Percentiles rank a stretch among this genome's conserved stretches.
Conservation (phyloP, 2,797 vertebrate genomes). For the Cryptoblepharus egeriae region DNA sequence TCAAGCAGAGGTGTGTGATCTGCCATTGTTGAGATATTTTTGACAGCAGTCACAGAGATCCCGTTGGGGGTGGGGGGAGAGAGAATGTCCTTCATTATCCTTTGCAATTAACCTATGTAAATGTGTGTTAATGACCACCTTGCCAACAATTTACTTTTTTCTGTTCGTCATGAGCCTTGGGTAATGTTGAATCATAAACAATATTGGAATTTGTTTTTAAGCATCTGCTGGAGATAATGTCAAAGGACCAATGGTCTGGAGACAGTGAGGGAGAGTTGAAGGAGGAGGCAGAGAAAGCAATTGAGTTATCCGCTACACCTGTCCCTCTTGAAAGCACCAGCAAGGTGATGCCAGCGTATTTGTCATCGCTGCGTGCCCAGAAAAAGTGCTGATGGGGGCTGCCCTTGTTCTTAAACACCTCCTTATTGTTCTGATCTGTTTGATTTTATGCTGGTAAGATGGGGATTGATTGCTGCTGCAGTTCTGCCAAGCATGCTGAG, state of each 20-base stretch:
- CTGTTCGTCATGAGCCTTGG: neutral
- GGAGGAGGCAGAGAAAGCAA: neutral
- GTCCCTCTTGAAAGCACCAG: neutral
- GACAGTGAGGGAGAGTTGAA: neutral
- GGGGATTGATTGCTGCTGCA: constrained; percentile 54
- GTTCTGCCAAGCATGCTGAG: constrained; percentile 41
- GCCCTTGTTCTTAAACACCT: constrained; percentile 52
- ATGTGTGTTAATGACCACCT: constrained; percentile 53
- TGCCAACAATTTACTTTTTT: constrained; percentile 35
- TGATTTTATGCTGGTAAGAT: constrained; percentile 46
- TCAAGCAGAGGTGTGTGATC: constrained; percentile 18
- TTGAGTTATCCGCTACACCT: neutral
- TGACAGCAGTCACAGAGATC: constrained; percentile 19
- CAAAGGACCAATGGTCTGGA: neutral
- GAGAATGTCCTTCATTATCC: constrained; percentile 31
- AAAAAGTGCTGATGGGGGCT: constrained; percentile 50
- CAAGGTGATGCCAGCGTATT: constrained; percentile 47
- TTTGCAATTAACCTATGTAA: constrained; percentile 62
- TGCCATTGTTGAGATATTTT: constrained; percentile 18
- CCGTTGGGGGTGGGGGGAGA: constrained; percentile 50
- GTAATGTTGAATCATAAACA: constrained; percentile 16
- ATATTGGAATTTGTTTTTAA: constrained; percentile 16
- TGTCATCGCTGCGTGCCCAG: constrained; percentile 28
- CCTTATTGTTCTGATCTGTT: constrained; percentile 59
- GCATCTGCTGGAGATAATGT: neutral